Base-by-base conservation (phyloP, 2,113 vertebrate genomes). In the Charina bottae region DNA sequence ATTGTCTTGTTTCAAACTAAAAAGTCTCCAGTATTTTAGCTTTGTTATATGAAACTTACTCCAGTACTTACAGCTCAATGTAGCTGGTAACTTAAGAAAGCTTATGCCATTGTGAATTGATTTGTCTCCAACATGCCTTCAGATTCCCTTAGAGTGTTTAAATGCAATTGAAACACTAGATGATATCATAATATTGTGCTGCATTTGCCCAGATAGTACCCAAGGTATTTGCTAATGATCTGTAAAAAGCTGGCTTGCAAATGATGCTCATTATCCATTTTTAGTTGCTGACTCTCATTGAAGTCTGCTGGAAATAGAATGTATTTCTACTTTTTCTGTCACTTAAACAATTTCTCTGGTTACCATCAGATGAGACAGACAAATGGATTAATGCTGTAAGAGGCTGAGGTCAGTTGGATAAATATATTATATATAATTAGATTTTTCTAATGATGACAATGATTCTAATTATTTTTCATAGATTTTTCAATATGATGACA, bases 401-500 rank as follows among this genome's bases (percentile, higher is more conserved):
- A 59, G 8, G 2, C 37, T 90, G 92, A 92, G 64, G 21, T 60
- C 33, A 83, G 21, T 49, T 55, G 46, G 17, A 58, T 58, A 55
- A 58, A 83, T 83, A 54, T 59, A 21, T 92, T 87, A 9, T 49
- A 11, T 86, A 55, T 78, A 83, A 59, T 88, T 88, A 88, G n/a
- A n/a, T n/a, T n/a, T n/a, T n/a, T n/a, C n/a, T n/a, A n/a, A n/a
- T n/a, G n/a, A n/a, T n/a, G n/a, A n/a, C n/a, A n/a, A n/a, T n/a
- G n/a, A n/a, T n/a, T n/a, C n/a, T n/a, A n/a, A n/a, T n/a, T n/a
- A n/a, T n/a, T n/a, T n/a, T n/a, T 88, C 55, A 60, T 53, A 53
- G 6, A 49, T 92, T 92, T 92, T 21, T 59, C 37, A 78, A 49
- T 6, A 53, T 83, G 68, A 85, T 64, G 83, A 78, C 90, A 91